Evolutionary conservation across 2,113 vertebrate species (phyloP).

Genomic region (Ursus arctos): DNA sequence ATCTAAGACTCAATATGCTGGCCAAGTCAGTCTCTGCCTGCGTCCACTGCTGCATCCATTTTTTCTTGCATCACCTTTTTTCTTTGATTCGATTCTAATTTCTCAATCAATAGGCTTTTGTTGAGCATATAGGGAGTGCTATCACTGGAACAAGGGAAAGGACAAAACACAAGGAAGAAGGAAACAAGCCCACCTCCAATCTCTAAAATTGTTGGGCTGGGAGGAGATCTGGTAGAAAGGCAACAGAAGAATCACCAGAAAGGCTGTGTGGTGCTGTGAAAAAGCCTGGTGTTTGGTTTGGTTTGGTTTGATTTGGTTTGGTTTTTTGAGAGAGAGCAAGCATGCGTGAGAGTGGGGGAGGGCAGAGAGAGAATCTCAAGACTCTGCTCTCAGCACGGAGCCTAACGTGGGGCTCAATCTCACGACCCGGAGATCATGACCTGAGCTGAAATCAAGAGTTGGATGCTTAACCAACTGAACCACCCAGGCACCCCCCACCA

Average conservation of each 20-base stretch:
- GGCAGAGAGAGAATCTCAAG: neutral
- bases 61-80: neutral
- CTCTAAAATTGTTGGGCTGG: neutral
- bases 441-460: neutral
- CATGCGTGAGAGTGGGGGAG: neutral
- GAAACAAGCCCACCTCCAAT: neutral
- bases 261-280: neutral
- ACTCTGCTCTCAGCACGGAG: neutral
- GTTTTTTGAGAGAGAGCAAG: neutral
- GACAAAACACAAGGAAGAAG: neutral
- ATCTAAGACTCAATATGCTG: slow-evolving; percentile 34
- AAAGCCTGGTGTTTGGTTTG: neutral
- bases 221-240: neutral
- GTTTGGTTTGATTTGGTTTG: neutral
- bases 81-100: slow-evolving; percentile 32
- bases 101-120: slow-evolving; percentile 31
- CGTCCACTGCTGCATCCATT: neutral
- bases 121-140: neutral
- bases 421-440: neutral
- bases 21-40: slow-evolving; percentile 43
- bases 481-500: neutral
- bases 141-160: neutral
- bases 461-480: neutral
- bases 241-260: neutral
- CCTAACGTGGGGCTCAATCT: neutral